Base-by-base conservation (phyloP, 2,888 invertebrate genomes). In the Baronia brevicornis region DNA sequence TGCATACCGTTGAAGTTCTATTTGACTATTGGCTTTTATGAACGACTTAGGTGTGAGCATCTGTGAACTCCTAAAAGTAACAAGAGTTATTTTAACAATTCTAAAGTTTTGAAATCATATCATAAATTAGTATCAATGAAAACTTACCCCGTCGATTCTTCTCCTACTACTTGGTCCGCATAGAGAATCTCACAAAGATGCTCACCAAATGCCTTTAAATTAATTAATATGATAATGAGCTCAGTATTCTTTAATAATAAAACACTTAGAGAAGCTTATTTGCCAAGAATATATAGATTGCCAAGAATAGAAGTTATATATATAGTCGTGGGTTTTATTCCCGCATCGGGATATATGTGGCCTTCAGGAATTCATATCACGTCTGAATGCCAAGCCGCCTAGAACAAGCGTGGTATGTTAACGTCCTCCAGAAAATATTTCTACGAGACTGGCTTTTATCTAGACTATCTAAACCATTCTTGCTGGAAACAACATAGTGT, bases 1-100 rank as follows among this genome's bases (percentile, higher is more conserved):
- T 20, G 87, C 86, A 40, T 86, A 78, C 65, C 86, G 87, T 47
- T 88, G 86, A 34, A 91, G 86, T 58, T 93, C 94, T 29, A 91
- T 90, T 68, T 94, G 91, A 55, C 94, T 95, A 71, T 94, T 95
- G 33, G 93, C 94, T 77, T 95, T 95, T 66, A 96, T 95, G 65
- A 95, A 95, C 8, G 95, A 93, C 67, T 94, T 95, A 3, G 95
- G 94, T 31, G 93, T 91, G 38, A 90, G 88, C 80, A 90, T 87
- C 52, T 89, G 89, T 51, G 89, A 79, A 58, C 89, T 90, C 23
- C 80, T 80, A 53, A 21, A 63, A 68, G 9, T 13, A 6, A 25
- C 15, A 31, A 8, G 4, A 8, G 10, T 18, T 22, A 10, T n/a
- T 18, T 5, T 8, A 20, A 22, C 8, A 7, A 20, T 14, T 4